phyloP scores from a whole-genome alignment of 2,888 invertebrate species.

The Ochropleura plecta region DNA sequence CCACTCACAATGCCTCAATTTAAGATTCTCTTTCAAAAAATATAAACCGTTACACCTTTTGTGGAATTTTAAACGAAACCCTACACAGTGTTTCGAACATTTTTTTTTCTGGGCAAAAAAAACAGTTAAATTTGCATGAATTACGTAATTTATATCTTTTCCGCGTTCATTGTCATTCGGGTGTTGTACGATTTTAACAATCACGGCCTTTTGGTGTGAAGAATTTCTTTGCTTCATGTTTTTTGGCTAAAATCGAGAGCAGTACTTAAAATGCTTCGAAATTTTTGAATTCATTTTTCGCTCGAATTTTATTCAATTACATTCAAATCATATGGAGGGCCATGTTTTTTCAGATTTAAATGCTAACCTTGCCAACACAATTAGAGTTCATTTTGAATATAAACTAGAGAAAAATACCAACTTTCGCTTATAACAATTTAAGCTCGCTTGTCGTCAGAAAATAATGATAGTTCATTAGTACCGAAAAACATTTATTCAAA shows the following conservation, averaged over 20 bases:
- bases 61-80: slow-evolving; percentile 75
- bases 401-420: slow-evolving; percentile 28
- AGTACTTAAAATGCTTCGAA: slow-evolving; percentile 25
- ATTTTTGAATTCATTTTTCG: slow-evolving; percentile 1
- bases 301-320: slow-evolving; percentile 1
- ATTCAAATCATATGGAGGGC: not conserved
- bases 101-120: slow-evolving; percentile 66
- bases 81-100: slow-evolving; percentile 55
- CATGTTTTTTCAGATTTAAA: not conserved
- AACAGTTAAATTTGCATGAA: slow-evolving; percentile 81
- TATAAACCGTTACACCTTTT: slow-evolving; percentile 75
- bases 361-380: not conserved
- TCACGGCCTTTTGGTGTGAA: slow-evolving; percentile 55
- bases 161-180: slow-evolving; percentile 72
- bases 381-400: slow-evolving; percentile 14
- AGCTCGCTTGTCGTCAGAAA: slow-evolving; percentile 49
- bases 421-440: slow-evolving; percentile 37
- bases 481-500: slow-evolving; percentile 49
- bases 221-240: slow-evolving; percentile 36
- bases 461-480: slow-evolving; percentile 64
- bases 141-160: slow-evolving; percentile 80
- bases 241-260: slow-evolving; percentile 24
- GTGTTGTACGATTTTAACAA: slow-evolving; percentile 61
- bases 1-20: slow-evolving; percentile 77
- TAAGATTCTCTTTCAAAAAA: slow-evolving; percentile 71